Evolutionary conservation across 2,113 vertebrate genomes (phyloP).

Genomic region (Caretta caretta): DNA sequence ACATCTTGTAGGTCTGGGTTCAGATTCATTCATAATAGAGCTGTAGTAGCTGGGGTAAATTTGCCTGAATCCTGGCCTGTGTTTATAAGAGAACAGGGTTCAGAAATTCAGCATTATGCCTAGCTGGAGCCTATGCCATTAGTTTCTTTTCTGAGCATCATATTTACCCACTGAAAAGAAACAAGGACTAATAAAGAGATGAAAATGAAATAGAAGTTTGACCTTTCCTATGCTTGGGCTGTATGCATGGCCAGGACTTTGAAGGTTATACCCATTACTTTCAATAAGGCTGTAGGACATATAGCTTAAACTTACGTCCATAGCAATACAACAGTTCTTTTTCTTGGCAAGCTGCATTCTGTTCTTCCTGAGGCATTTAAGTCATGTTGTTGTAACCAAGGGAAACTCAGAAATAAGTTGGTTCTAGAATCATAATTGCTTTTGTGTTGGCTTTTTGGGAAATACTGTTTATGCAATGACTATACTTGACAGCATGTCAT

Average conservation of each 20-base stretch:
- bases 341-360: background rate
- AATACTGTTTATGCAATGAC: background rate
- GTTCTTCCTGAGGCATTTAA: background rate
- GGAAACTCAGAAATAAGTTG: background rate
- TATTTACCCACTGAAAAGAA: slow-evolving; percentile 32
- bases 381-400: background rate
- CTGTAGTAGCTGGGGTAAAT: background rate
- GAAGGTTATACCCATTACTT: slow-evolving; percentile 36
- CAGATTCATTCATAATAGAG: background rate
- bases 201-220: slow-evolving; percentile 21
- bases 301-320: background rate
- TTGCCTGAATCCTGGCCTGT: background rate
- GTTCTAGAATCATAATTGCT: background rate
- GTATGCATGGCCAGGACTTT: slow-evolving; percentile 3
- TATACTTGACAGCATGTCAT: background rate
- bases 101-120: background rate
- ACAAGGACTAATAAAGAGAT: background rate
- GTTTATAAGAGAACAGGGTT: background rate
- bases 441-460: slow-evolving; percentile 29
- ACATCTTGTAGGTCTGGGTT: background rate
- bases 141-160: background rate
- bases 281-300: slow-evolving; percentile 20
- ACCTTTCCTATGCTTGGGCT: slow-evolving; percentile 35
- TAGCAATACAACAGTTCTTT: background rate
- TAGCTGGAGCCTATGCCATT: slow-evolving; percentile 17